phyloP scores from a whole-genome alignment of 2,888 invertebrate genomes.

The Laspeyria flexula region DNA sequence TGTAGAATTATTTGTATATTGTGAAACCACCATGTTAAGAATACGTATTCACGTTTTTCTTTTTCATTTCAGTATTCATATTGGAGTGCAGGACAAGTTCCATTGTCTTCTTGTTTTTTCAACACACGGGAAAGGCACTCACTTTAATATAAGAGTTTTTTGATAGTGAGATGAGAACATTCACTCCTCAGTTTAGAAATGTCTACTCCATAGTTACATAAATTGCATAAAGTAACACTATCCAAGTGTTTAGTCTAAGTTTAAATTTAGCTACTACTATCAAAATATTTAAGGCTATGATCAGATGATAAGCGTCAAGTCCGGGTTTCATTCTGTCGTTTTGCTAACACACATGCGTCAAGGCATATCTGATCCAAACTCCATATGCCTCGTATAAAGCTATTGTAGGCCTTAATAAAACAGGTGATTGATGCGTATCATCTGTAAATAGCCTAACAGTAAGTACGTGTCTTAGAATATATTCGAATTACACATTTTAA shows the following conservation, averaged over 20 bases:
- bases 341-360: too few relatives aligned
- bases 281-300: too few relatives aligned
- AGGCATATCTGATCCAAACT: too few relatives aligned
- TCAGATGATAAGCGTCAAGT: too few relatives aligned
- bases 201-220: slow-evolving; percentile 17
- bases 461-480: neutral
- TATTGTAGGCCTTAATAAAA: too few relatives aligned
- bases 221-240: slow-evolving; percentile 33
- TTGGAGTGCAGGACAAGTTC: slow-evolving; percentile 36
- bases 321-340: too few relatives aligned
- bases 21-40: slow-evolving; percentile 5
- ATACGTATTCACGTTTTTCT: slow-evolving; percentile 9
- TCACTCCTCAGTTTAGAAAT: slow-evolving; percentile 29
- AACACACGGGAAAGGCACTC: slow-evolving; percentile 45
- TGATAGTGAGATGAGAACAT: slow-evolving; percentile 38
- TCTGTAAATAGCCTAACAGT: too few relatives aligned
- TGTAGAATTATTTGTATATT: too few relatives aligned
- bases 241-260: slow-evolving; percentile 32
- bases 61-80: slow-evolving; percentile 22
- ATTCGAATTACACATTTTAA: neutral
- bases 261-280: slow-evolving; percentile 21
- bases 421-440: too few relatives aligned
- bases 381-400: too few relatives aligned
- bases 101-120: slow-evolving; percentile 32
- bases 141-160: slow-evolving; percentile 37